phyloP scores from a whole-genome alignment of 2,888 invertebrate species.

The Luperina testacea region DNA sequence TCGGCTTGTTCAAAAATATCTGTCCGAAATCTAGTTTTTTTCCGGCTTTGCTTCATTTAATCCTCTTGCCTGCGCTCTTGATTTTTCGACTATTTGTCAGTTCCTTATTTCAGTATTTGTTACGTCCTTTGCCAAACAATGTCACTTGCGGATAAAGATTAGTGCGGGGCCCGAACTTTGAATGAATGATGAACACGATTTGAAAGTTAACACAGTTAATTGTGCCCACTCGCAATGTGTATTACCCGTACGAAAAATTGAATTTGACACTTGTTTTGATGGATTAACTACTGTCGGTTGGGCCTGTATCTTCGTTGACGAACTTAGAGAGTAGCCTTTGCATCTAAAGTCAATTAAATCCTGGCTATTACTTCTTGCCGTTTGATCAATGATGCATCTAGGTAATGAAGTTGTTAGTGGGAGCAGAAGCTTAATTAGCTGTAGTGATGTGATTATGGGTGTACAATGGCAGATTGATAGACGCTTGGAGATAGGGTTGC shows the following conservation, averaged over 20 bases:
- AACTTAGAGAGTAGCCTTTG: background rate
- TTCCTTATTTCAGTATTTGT: background rate
- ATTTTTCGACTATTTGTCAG: background rate
- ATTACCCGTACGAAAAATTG: too few relatives aligned
- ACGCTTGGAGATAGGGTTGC: background rate
- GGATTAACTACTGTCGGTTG: too few relatives aligned
- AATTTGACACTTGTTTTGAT: too few relatives aligned
- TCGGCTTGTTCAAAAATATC: background rate
- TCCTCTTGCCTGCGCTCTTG: too few relatives aligned
- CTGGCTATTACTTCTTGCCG: background rate
- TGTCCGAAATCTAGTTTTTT: background rate
- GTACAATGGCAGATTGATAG: conserved; percentile 14
- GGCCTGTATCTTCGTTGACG: background rate
- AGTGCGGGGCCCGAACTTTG: background rate
- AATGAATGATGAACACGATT: background rate
- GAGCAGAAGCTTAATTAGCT: conserved; percentile 26
- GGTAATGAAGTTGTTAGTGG: background rate
- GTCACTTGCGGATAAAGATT: too few relatives aligned
- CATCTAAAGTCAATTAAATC: background rate
- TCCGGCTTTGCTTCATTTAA: background rate
- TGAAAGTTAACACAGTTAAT: too few relatives aligned
- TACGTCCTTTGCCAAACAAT: background rate
- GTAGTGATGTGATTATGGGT: conserved; percentile 4
- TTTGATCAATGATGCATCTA: background rate
- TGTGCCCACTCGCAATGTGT: too few relatives aligned